These are phyloP conservation scores for Tonatia bakeri DNA, from an alignment of 2,113 vertebrate species.

Conservation along the genomic window DNA sequence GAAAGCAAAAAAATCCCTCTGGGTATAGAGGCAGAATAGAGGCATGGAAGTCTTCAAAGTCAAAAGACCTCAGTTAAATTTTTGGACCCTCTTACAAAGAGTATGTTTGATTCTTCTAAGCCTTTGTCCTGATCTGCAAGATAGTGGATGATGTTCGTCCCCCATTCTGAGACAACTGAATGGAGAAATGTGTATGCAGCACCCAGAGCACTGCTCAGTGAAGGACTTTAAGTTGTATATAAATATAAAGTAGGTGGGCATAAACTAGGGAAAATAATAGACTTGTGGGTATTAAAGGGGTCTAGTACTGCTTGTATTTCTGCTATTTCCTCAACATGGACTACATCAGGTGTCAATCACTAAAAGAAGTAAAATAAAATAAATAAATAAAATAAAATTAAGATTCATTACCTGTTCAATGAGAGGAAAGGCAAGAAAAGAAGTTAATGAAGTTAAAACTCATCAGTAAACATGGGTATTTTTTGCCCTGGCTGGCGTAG, in stretches of 20 bases:
- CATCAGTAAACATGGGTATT: not conserved
- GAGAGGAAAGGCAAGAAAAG: not conserved
- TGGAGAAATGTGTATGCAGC: not conserved
- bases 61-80: not conserved
- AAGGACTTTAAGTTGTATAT: not conserved
- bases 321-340: not conserved
- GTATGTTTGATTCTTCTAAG: not conserved
- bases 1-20: not conserved
- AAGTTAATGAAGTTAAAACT: not conserved
- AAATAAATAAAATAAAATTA: not conserved
- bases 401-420: not conserved
- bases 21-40: not conserved
- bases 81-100: not conserved
- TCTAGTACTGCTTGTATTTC: not conserved
- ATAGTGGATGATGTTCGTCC: not conserved
- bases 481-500: too few species aligned
- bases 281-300: not conserved
- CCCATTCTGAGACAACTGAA: not conserved
- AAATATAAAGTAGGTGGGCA: not conserved
- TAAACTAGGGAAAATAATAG: not conserved
- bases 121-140: not conserved
- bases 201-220: not conserved
- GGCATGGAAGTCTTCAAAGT: not conserved
- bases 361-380: not conserved
- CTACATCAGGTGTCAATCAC: not conserved